Evolutionary conservation across 2,113 vertebrate species (phyloP), one percentile per base, ranked within the genome.

Genomic region (Rhinopomastus cyanomelas): DNA sequence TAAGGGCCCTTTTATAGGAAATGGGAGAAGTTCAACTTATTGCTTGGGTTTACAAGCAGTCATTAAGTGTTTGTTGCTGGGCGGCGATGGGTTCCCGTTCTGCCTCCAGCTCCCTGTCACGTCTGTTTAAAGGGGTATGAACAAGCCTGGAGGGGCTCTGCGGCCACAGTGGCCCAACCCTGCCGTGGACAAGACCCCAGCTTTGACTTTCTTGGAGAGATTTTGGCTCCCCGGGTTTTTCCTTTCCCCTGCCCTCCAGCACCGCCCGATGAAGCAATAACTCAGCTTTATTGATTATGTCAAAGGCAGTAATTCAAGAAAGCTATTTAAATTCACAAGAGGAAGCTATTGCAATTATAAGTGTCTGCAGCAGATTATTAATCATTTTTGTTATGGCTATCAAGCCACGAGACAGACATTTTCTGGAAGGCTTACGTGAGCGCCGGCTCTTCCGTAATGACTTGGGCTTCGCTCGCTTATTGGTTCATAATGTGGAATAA

Each of bases 241-340:
- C 20, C 22, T 67, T 10, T 48, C 39, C 25, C 5, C 36, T 4
- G 4, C 77, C 5, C 2, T 11, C 49, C 60, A 18, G 39, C 73
- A 42, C 93, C 1, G 19, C 67, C 91, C 81, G 92, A 87, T 72
- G 46, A 73, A 85, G 94, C 93, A 72, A 62, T 93, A 90, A 94
- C 91, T 96, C 96, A 87, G 65, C 80, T 96, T 95, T 95, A 95
- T 96, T 84, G 95, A 97, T 96, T 84, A 91, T 85, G 95, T 96
- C 95, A 94, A 94, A 95, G 92, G 93, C 96, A 74, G 95, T 96
- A 83, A 97, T 94, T 97, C 94, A 93, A 80, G 95, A 91, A 92
- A 94, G 95, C 94, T 81, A 96, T 96, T 97, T 95, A 94, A 95
- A 95, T 97, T 96, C 97, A 86, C 81, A n/a, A 76, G 91, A 90